Conservation (phyloP, 2,113 vertebrate genomes). For the Lagopus muta region DNA sequence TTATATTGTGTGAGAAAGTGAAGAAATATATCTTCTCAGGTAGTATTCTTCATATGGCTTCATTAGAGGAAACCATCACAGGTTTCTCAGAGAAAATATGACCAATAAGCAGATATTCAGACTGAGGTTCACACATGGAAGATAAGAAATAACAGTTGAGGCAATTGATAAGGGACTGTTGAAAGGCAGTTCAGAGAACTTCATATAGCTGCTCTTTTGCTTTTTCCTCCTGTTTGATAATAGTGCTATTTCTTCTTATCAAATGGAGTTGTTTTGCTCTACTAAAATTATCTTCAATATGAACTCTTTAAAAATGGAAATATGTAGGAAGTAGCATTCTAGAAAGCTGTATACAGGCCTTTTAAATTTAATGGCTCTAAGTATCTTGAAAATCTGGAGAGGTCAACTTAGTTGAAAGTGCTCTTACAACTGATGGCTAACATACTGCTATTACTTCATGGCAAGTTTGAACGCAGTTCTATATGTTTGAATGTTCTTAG, state of each 20-base stretch:
- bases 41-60: background rate
- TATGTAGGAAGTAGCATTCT: slow-evolving; percentile 11
- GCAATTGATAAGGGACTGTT: background rate
- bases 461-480: background rate
- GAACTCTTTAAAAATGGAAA: background rate
- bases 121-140: background rate
- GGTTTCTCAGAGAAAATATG: background rate
- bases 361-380: background rate
- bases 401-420: background rate
- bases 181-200: background rate
- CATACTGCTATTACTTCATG: background rate
- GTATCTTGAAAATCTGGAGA: slow-evolving; percentile 11
- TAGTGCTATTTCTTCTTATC: background rate
- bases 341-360: background rate
- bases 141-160: slow-evolving; percentile 12
- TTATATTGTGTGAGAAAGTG: background rate
- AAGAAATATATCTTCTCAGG: background rate
- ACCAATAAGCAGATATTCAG: background rate
- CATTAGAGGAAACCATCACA: background rate
- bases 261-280: background rate
- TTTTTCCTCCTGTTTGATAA: slow-evolving; percentile 1
- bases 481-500: background rate
- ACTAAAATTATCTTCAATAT: background rate
- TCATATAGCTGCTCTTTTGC: background rate
- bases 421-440: background rate